These are phyloP conservation scores for Fopius arisanus DNA, from an alignment of 1,140 invertebrate genomes.

Conservation along the genomic window DNA sequence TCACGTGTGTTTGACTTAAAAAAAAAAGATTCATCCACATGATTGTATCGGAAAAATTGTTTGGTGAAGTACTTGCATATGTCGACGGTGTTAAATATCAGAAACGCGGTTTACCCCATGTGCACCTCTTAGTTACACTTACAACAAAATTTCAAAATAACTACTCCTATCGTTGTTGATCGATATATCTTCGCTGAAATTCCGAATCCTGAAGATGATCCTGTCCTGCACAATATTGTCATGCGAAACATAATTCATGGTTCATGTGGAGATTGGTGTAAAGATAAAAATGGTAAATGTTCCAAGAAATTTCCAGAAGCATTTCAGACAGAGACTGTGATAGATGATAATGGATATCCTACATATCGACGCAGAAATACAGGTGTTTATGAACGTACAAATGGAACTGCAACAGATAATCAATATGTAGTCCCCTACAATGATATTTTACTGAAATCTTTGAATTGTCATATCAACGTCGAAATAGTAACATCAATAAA, in stretches of 20 bases:
- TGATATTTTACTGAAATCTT: neutral
- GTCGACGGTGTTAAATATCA: constrained; percentile 39
- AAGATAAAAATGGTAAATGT: constrained; percentile 49
- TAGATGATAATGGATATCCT: constrained; percentile 33
- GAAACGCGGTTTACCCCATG: constrained; percentile 66
- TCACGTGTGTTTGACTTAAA: neutral
- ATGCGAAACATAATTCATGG: constrained; percentile 56
- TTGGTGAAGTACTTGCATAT: neutral
- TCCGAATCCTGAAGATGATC: constrained; percentile 57
- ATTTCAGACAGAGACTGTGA: constrained; percentile 40
- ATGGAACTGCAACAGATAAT: constrained; percentile 12
- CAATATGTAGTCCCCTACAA: constrained; percentile 29
- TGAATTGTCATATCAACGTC: constrained; percentile 27
- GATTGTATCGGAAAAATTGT: neutral
- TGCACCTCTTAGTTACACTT: constrained; percentile 45
- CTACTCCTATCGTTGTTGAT: constrained; percentile 40
- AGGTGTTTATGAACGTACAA: neutral
- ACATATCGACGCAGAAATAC: constrained; percentile 15
- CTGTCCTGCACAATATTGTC: constrained; percentile 46
- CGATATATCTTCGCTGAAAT: constrained; percentile 63
- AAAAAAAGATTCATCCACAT: neutral
- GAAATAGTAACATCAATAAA: constrained; percentile 22
- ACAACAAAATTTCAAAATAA: constrained; percentile 25
- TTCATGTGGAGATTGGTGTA: constrained; percentile 47
- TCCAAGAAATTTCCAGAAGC: constrained; percentile 52